A percentile compares a stretch with the other conserved stretches of the same genome.
Conservation (phyloP, 2,113 vertebrate genomes). For the Eurypyga helias region DNA sequence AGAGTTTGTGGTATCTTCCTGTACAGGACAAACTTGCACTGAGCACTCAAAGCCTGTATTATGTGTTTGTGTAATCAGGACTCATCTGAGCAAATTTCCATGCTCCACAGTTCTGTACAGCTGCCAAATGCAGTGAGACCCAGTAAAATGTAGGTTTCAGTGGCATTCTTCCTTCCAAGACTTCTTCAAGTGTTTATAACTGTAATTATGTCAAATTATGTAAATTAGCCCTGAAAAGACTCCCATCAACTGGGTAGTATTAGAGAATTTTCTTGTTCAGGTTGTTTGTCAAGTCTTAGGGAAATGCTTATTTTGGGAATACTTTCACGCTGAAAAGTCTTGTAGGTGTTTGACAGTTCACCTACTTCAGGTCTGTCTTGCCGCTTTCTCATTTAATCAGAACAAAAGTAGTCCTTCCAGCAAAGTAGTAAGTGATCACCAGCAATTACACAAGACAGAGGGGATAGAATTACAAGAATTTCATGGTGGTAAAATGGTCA, state of each 20-base stretch:
- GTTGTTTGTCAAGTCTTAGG: neutral
- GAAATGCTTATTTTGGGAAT: neutral
- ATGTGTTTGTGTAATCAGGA: neutral
- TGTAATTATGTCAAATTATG: constrained; percentile 47
- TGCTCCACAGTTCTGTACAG: neutral
- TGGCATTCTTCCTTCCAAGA: constrained; percentile 8
- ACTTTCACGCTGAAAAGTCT: neutral
- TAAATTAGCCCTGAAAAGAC: constrained; percentile 25
- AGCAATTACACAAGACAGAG: neutral
- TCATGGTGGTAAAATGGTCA: neutral
- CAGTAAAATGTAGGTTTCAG: neutral
- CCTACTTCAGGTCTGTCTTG: neutral
- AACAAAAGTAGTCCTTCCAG: neutral
- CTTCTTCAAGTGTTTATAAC: constrained; percentile 28
- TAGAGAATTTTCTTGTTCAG: constrained; percentile 11
- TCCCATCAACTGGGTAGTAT: neutral
- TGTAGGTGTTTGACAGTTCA: neutral
- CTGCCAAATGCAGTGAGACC: constrained; percentile 7
- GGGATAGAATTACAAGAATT: neutral
- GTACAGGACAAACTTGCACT: neutral
- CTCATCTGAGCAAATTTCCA: neutral
- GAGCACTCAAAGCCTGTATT: neutral
- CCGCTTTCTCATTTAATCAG: neutral
- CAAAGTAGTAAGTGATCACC: neutral
- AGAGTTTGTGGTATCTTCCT: neutral